Percentiles rank a stretch among this genome's conserved stretches.
Conservation (phyloP, 2,113 vertebrate species). For the Sula dactylatra region DNA sequence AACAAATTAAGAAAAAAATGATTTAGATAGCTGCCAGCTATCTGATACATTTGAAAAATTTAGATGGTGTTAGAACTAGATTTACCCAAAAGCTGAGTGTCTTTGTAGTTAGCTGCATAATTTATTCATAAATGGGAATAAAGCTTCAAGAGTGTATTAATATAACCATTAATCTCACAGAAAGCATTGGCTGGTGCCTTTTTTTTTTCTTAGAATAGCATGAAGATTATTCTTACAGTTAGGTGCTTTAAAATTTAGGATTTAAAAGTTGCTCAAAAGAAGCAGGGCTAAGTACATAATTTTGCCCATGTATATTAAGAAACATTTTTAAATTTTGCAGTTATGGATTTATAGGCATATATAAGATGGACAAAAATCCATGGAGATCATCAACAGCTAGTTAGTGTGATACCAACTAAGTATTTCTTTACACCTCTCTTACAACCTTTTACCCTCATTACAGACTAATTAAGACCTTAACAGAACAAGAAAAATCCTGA, state of each 20-base stretch:
- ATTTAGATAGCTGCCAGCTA: not conserved
- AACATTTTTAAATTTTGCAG: not conserved
- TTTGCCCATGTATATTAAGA: not conserved
- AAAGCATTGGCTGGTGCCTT: not conserved
- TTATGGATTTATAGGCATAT: not conserved
- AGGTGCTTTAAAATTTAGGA: not conserved
- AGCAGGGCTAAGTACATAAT: not conserved
- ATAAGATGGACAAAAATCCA: not conserved
- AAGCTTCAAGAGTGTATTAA: not conserved
- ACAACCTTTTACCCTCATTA: not conserved
- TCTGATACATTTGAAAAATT: not conserved
- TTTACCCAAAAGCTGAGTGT: not conserved
- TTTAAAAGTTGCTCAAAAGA: not conserved
- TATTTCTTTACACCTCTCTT: not conserved
- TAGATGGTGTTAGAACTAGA: not conserved
- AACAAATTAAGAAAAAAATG: not conserved
- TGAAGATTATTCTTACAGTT: not conserved
- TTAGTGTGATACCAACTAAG: not conserved
- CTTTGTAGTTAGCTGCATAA: slow-evolving; percentile 36
- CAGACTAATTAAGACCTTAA: not conserved
- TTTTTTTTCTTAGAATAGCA: not conserved
- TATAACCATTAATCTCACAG: slow-evolving; percentile 11
- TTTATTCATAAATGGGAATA: slow-evolving; percentile 44
- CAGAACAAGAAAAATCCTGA: not conserved
- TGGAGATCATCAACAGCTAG: not conserved